Conservation (phyloP, 2,113 vertebrate species). For the Hippocampus zosterae region DNA sequence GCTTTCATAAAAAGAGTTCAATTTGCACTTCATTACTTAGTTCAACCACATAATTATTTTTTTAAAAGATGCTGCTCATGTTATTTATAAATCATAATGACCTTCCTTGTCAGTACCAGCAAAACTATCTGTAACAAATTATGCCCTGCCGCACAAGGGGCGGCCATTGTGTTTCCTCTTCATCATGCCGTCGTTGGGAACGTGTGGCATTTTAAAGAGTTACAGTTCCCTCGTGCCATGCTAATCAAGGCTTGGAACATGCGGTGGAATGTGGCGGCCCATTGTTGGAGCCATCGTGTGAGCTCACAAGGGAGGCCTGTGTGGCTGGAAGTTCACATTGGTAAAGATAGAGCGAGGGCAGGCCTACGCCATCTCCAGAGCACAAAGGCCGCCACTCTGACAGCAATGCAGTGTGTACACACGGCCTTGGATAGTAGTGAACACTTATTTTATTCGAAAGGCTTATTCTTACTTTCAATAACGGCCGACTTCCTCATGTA, state of each 20-base stretch:
- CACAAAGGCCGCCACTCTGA: constrained; percentile 72
- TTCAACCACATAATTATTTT: background rate
- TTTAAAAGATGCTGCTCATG: background rate
- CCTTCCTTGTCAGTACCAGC: background rate
- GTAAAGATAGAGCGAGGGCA: constrained; percentile 70
- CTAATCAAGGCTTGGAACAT: constrained; percentile 72
- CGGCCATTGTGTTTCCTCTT: constrained; percentile 63
- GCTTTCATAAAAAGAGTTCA: background rate
- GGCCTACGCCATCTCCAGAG: constrained; percentile 76
- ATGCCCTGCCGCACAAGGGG: constrained; percentile 39
- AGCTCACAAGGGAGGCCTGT: constrained; percentile 75
- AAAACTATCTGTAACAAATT: constrained; percentile 22
- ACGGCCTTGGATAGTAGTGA: constrained; percentile 59
- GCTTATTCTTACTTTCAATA: constrained; percentile 39
- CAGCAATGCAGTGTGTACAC: constrained; percentile 61
- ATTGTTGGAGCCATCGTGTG: constrained; percentile 71
- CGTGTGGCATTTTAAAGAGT: constrained; percentile 65
- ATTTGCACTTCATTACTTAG: background rate
- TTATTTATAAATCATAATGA: background rate
- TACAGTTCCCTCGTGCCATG: constrained; percentile 55
- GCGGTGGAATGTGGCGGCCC: constrained; percentile 68
- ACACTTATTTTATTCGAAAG: constrained; percentile 39
- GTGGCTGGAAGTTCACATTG: constrained; percentile 64
- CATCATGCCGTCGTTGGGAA: constrained; percentile 53
- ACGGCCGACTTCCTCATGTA: constrained; percentile 38